These are phyloP conservation scores for Caenorhabditis tropicalis DNA, from an alignment of 1,140 invertebrate species.

Conservation along the genomic window DNA sequence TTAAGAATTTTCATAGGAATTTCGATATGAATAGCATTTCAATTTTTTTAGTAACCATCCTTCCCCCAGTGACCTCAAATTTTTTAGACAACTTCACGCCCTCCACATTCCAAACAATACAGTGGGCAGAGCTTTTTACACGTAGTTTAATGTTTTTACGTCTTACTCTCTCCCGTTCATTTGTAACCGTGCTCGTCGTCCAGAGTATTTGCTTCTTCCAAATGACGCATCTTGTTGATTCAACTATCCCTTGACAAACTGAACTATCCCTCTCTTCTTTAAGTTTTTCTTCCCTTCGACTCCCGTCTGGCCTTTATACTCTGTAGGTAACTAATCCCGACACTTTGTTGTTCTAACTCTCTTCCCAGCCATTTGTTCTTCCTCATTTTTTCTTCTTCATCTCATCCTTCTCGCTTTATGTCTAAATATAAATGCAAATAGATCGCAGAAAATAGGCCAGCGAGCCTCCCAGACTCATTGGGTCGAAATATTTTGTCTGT, in stretches of 20 bases:
- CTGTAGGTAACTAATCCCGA: slow-evolving; percentile 26
- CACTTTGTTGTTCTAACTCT: background rate
- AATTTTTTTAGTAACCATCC: too few relatives aligned
- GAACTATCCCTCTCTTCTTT: background rate
- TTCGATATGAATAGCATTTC: too few relatives aligned
- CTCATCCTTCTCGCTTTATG: slow-evolving; percentile 1
- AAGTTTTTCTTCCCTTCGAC: background rate
- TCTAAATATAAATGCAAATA: slow-evolving; percentile 32
- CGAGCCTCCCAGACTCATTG: background rate
- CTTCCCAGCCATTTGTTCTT: background rate
- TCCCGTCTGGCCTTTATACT: background rate
- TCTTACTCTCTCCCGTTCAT: background rate
- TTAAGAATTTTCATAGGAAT: too few relatives aligned
- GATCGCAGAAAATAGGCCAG: background rate
- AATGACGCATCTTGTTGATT: slow-evolving; percentile 42
- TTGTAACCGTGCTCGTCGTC: background rate
- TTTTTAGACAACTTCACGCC: too few relatives aligned
- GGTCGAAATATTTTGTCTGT: background rate
- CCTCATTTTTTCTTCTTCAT: background rate
- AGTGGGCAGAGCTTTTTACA: background rate
- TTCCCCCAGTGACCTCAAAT: too few relatives aligned
- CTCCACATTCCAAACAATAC: too few relatives aligned
- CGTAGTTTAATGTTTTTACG: background rate
- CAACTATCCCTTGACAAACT: slow-evolving; percentile 5
- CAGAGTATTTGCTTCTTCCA: slow-evolving; percentile 29